Evolutionary conservation across 1,140 invertebrate genomes (phyloP).

Genomic region (Neodiprion lecontei): DNA sequence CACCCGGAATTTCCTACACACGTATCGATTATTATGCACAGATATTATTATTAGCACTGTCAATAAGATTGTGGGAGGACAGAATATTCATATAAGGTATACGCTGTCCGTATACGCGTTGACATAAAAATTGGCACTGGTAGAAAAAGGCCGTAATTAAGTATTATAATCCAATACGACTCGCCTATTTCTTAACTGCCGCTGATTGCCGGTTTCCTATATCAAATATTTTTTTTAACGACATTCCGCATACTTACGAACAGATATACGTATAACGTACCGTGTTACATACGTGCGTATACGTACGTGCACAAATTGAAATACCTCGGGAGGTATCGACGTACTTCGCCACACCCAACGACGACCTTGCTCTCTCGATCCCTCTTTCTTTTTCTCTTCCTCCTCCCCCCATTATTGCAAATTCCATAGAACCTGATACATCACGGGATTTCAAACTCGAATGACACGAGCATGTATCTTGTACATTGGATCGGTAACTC

Average conservation of each 20-base stretch:
- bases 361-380: not conserved
- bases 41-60: too few relatives aligned
- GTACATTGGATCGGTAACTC: too few relatives aligned
- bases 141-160: not conserved
- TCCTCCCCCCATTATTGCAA: not conserved
- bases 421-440: conserved; percentile 1
- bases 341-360: not conserved
- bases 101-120: too few relatives aligned
- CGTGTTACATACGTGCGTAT: too few relatives aligned
- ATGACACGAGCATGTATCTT: not conserved
- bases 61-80: not conserved
- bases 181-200: not conserved
- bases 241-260: not conserved
- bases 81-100: not conserved
- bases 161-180: not conserved
- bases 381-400: not conserved
- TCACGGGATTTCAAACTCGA: not conserved
- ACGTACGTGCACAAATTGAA: not conserved
- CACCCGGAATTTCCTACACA: too few relatives aligned
- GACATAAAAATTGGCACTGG: too few relatives aligned
- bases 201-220: not conserved
- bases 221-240: not conserved
- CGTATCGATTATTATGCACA: too few relatives aligned
- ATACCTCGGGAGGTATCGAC: not conserved
- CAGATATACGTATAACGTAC: too few relatives aligned